A percentile compares a stretch with the other conserved stretches of the same genome.
Evolutionary conservation across 2,797 vertebrate species (phyloP).

Genomic region (Gila robusta): DNA sequence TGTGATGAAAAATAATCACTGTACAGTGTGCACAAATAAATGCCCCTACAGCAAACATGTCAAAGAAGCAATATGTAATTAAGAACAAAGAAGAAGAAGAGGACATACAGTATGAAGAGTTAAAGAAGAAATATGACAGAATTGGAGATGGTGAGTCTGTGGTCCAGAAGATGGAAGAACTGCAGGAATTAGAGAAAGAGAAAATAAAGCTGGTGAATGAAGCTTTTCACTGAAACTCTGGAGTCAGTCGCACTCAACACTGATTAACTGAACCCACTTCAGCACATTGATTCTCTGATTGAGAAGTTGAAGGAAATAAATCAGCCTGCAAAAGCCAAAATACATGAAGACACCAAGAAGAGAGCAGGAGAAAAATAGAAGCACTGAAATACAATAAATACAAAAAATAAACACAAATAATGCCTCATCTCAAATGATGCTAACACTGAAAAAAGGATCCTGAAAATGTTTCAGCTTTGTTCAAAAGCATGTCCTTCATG

Average conservation of each 20-base stretch:
- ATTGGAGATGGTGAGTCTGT: accelerated
- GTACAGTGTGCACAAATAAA: neutral
- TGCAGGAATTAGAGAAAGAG: neutral
- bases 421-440: too few relatives aligned
- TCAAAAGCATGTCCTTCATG: too few relatives aligned
- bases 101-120: neutral
- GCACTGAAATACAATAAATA: neutral
- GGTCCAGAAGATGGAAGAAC: neutral
- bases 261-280: neutral
- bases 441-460: too few relatives aligned
- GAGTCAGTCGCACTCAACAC: too few relatives aligned
- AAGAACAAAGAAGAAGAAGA: neutral
- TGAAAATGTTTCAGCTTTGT: too few relatives aligned
- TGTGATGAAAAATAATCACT: neutral
- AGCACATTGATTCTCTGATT: neutral
- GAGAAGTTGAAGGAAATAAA: neutral
- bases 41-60: too few relatives aligned
- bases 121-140: accelerated
- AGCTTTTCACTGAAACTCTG: too few relatives aligned
- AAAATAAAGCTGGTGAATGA: accelerated
- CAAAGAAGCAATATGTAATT: too few relatives aligned
- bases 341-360: neutral
- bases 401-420: too few relatives aligned
- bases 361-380: neutral
- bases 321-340: neutral